Evolutionary conservation across 2,113 vertebrate genomes (phyloP).

Genomic region (Megalops atlanticus): DNA sequence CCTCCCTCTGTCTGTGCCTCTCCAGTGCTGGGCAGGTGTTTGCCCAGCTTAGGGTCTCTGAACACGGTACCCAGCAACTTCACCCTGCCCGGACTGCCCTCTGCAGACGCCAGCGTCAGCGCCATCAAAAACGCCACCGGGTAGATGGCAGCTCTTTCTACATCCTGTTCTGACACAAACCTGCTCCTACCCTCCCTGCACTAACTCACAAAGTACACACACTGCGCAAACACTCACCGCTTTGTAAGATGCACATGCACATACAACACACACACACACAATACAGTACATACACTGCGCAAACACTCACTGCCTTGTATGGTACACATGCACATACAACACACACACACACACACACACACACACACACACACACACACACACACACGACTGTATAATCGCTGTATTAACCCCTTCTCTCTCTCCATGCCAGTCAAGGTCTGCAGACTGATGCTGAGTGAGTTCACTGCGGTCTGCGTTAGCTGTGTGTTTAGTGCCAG

Average conservation of each 20-base stretch:
- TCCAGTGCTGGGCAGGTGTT: conserved; percentile 79
- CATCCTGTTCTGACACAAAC: background rate
- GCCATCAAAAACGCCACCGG: conserved; percentile 60
- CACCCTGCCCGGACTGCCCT: conserved; percentile 33
- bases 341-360: background rate
- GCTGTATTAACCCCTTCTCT: conserved; percentile 38
- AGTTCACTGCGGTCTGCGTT: no score
- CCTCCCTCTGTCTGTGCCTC: conserved; percentile 20
- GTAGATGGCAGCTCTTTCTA: conserved; percentile 51
- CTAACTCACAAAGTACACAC: no score
- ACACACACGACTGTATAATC: background rate
- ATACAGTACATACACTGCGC: background rate
- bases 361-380: background rate
- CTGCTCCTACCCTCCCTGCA: background rate
- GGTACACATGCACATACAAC: background rate
- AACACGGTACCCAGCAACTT: conserved; percentile 39
- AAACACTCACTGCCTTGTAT: no score
- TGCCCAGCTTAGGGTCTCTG: conserved; percentile 61
- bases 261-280: background rate
- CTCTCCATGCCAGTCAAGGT: conserved; percentile 52
- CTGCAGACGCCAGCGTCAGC: conserved; percentile 44
- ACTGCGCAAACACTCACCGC: background rate
- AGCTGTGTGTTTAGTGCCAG: conserved; percentile 37
- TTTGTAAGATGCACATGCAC: background rate
- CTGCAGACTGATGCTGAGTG: conserved; percentile 50